Conservation (phyloP, 2,888 invertebrate species). For the Poecilobothrus nobilitatus region DNA sequence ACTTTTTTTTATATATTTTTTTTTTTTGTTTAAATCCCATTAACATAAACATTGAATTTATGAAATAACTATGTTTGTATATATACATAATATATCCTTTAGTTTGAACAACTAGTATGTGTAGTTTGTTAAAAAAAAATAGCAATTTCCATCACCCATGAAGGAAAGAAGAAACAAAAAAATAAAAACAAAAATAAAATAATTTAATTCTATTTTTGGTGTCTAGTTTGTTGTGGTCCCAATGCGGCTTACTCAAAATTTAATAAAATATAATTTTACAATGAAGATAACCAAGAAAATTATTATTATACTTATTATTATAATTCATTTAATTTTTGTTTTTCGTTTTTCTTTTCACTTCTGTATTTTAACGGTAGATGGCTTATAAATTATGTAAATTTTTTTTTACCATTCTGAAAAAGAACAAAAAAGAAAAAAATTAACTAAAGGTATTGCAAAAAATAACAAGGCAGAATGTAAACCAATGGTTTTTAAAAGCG, state of each 20-base stretch:
- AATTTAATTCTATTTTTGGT: not conserved
- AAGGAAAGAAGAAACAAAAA: no score
- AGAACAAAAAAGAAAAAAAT: not conserved
- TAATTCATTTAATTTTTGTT: not conserved
- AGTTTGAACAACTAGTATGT: not conserved
- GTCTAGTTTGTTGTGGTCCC: not conserved
- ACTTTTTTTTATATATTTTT: not conserved
- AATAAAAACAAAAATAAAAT: no score
- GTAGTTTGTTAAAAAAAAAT: not conserved
- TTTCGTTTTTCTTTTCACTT: not conserved
- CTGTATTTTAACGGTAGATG: not conserved
- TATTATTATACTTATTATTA: no score
- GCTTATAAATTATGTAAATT: not conserved
- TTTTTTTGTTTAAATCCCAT: no score
- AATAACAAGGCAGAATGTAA: no score
- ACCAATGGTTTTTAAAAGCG: no score
- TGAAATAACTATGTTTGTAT: not conserved
- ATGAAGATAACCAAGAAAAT: not conserved
- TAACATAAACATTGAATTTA: not conserved
- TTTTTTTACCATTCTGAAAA: not conserved
- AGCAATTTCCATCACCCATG: no score
- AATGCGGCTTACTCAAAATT: not conserved
- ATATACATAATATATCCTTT: not conserved
- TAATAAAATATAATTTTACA: not conserved
- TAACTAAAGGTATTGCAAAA: no score